phyloP scores from a whole-genome alignment of 2,797 vertebrate genomes.

The Enteromius trimaculatus region DNA sequence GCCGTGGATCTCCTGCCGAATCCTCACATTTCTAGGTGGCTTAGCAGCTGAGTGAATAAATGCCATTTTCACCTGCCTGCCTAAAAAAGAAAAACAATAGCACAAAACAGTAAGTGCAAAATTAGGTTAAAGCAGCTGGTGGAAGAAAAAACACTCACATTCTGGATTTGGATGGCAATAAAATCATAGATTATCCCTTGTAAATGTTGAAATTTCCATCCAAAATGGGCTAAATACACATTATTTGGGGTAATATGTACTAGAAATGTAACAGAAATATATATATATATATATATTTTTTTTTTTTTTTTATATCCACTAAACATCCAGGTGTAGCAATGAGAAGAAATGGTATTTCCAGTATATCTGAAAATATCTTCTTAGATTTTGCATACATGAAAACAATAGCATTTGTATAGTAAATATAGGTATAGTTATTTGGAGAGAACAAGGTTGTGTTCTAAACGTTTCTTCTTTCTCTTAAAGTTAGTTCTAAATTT shows the following conservation, averaged over 20 bases:
- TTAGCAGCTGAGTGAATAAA: slow-evolving; percentile 85
- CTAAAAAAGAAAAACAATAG: slow-evolving; percentile 66
- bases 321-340: not conserved
- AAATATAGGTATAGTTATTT: not conserved
- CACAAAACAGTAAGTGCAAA: slow-evolving; percentile 7
- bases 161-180: not conserved
- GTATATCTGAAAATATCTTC: not conserved
- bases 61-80: slow-evolving; percentile 88
- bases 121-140: not conserved
- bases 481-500: too few species aligned
- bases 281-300: too few species aligned
- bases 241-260: not conserved
- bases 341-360: not conserved
- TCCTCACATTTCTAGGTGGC: slow-evolving; percentile 80
- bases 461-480: not conserved
- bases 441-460: too few species aligned
- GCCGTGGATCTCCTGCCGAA: slow-evolving; percentile 82
- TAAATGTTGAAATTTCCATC: not conserved
- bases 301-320: not conserved
- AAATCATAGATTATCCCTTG: not conserved
- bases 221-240: not conserved
- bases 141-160: not conserved
- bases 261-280: not conserved
- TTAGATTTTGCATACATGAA: not conserved
- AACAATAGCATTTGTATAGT: not conserved